Evolutionary conservation across 2,797 vertebrate species (phyloP).

Genomic region (Bradypodion pumilum): DNA sequence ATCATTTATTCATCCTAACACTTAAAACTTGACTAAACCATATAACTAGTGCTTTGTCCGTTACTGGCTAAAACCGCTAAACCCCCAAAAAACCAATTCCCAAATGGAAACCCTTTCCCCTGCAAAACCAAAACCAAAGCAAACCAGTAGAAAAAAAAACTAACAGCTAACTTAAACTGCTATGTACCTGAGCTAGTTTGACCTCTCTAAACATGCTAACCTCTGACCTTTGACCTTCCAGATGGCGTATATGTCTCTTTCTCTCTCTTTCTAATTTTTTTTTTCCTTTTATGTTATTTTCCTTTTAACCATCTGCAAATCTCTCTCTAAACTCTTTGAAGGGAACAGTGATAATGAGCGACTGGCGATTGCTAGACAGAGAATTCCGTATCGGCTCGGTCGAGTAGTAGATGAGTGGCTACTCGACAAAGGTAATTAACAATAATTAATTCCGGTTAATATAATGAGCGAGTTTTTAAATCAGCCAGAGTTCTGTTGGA

Average conservation of each 20-base stretch:
- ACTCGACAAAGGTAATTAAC: conserved; percentile 99
- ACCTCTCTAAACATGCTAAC: conserved; percentile 57
- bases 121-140: not conserved
- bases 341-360: conserved; percentile 99
- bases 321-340: conserved; percentile 99
- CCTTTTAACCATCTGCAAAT: conserved; percentile 76
- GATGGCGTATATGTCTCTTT: conserved; percentile 57
- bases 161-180: conserved; percentile 35
- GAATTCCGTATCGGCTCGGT: conserved; percentile 99
- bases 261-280: conserved; percentile 21
- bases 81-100: conserved; percentile 44
- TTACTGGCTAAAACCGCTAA: conserved; percentile 65
- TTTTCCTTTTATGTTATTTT: not conserved
- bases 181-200: conserved; percentile 35
- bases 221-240: conserved; percentile 69
- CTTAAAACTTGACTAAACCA: conserved; percentile 70
- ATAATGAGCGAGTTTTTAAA: conserved; percentile 42
- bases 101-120: not conserved
- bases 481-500: not conserved
- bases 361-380: conserved; percentile 99
- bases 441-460: conserved; percentile 85
- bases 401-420: conserved; percentile 99
- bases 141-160: conserved; percentile 23
- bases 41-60: conserved; percentile 55
- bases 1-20: conserved; percentile 44